Base-by-base conservation (phyloP, 1,140 invertebrate genomes). In the Sesamia nonagrioides region DNA sequence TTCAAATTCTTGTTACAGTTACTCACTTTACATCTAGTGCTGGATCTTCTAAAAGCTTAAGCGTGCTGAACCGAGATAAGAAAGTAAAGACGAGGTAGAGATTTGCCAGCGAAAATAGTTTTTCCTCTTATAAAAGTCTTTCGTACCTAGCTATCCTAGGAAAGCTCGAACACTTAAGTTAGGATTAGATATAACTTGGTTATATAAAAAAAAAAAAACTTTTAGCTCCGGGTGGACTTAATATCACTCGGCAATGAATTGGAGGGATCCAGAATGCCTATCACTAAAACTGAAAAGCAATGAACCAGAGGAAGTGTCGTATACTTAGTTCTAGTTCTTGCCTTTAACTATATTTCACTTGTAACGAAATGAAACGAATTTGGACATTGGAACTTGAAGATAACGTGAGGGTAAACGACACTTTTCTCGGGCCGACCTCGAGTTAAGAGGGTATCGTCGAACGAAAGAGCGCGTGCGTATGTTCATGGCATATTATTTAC, bases 361-460 rank as follows among this genome's bases (percentile, higher is more conserved):
- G 74, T 77, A 80, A 80, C 74, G 79, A 80, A 80, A 76, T 80
- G 75, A 81, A 81, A 81, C 79, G 79, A 74, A 81, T 81, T 73
- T 71, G 79, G 79, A 78, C 79, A 81, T 77, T 78, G 42, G 68
- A 78, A 77, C 58, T 77, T 77, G 75, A 81, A 81, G 79, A 81
- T 81, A 81, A 81, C 69, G 56, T 72, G 71, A 73, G 75, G 75
- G 60, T 81, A 81, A 81, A 77, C 75, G 79, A 66, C 71, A 74
- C 74, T 77, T 81, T 81, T 76, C 66, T 77, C 75, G 75, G 66
- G 73, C 72, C 37, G 63, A 37, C 42, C 61, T 54, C 79, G 45
- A 77, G 60, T 77, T 77, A 80, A 80, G 74, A 81, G 75, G 79
- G 75, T 77, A 75, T 69, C 27, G 27, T 40, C 60, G 58, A 61